phyloP scores from a whole-genome alignment of 2,888 invertebrate species.

The Dorcus parallelipipedus region DNA sequence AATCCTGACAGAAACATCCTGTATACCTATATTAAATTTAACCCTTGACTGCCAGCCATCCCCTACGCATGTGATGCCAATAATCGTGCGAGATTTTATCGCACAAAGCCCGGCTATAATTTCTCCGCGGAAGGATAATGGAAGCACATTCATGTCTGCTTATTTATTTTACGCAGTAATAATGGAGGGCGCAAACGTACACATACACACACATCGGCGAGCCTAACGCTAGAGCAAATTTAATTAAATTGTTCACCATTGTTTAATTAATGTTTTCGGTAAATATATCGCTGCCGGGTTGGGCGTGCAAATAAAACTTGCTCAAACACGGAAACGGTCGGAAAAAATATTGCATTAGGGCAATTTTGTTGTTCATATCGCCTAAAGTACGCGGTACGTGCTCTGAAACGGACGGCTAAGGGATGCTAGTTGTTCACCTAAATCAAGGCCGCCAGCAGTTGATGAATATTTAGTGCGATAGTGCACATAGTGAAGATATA shows the following conservation, averaged over 20 bases:
- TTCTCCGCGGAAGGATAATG: not conserved
- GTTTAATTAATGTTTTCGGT: not conserved
- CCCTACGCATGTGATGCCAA: not conserved
- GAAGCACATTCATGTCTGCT: not conserved
- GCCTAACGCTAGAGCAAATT: not conserved
- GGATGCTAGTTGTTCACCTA: no score
- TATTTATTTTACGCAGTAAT: not conserved
- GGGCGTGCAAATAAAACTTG: no score
- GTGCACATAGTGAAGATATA: slow-evolving; percentile 1
- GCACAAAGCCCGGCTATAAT: not conserved
- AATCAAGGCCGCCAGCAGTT: not conserved
- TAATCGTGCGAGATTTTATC: not conserved
- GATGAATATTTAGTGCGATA: slow-evolving; percentile 2
- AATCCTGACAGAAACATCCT: not conserved
- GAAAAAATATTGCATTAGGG: no score
- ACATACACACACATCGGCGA: not conserved
- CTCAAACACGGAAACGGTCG: no score
- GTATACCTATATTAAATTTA: not conserved
- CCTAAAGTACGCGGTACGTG: no score
- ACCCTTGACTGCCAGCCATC: not conserved
- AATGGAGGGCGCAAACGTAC: no score
- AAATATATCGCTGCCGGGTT: no score
- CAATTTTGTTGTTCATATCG: no score
- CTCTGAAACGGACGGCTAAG: no score
- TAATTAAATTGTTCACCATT: not conserved